phyloP scores from a whole-genome alignment of 2,888 invertebrate genomes.

The Mayetiola destructor region DNA sequence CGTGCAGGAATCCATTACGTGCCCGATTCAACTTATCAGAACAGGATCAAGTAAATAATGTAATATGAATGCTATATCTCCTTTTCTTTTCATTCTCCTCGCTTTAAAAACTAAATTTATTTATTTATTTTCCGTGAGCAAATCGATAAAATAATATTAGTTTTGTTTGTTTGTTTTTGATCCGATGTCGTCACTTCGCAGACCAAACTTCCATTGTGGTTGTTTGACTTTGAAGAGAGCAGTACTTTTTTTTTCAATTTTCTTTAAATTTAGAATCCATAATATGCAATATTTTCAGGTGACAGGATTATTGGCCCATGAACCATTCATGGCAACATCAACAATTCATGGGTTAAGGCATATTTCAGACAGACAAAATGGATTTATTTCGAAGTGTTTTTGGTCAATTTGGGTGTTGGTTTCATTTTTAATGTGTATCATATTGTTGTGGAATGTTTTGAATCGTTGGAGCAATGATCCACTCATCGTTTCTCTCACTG shows the following conservation, averaged over 20 bases:
- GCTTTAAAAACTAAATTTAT: too few species aligned
- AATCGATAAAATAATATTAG: neutral
- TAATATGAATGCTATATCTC: too few species aligned
- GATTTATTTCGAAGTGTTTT: neutral
- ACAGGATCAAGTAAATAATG: neutral
- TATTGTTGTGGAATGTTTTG: slow-evolving; percentile 23
- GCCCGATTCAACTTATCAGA: neutral
- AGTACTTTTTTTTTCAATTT: too few species aligned
- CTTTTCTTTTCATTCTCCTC: too few species aligned
- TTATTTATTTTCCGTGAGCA: too few species aligned
- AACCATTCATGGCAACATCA: too few species aligned
- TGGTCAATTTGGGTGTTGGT: slow-evolving; percentile 24
- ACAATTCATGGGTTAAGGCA: slow-evolving; percentile 8
- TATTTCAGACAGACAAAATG: neutral
- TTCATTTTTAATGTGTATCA: slow-evolving; percentile 49
- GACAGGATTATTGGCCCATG: too few species aligned
- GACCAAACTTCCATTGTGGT: too few species aligned
- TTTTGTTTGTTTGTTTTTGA: neutral
- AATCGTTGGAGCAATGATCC: slow-evolving; percentile 53
- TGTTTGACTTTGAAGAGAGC: too few species aligned
- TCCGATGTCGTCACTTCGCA: too few species aligned
- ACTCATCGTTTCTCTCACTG: slow-evolving; percentile 60
- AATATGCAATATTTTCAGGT: too few species aligned
- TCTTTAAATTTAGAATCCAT: too few species aligned
- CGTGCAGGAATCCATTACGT: neutral